Evolutionary conservation across 2,888 invertebrate species (phyloP).

Genomic region (Yponomeuta cagnagella): DNA sequence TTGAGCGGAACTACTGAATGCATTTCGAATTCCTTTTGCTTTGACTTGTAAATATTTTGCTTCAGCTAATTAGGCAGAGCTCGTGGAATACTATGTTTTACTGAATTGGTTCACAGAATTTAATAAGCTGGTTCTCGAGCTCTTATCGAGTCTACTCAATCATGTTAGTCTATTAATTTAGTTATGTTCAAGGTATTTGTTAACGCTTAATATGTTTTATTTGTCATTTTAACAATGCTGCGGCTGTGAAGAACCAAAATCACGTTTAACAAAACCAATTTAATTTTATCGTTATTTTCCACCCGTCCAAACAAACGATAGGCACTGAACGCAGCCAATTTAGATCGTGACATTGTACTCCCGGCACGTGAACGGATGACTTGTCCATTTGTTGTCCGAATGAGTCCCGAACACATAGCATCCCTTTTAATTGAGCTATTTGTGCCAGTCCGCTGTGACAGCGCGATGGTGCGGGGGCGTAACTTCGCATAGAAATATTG

Average conservation of each 20-base stretch:
- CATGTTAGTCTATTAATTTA: too few species aligned
- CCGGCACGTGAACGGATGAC: slow-evolving; percentile 46
- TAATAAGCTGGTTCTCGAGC: not conserved
- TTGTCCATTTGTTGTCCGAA: slow-evolving; percentile 39
- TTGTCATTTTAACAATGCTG: not conserved
- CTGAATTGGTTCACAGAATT: not conserved
- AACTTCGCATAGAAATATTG: slow-evolving; percentile 42
- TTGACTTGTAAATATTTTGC: slow-evolving; percentile 55
- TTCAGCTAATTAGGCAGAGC: slow-evolving; percentile 60
- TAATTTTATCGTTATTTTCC: slow-evolving; percentile 29
- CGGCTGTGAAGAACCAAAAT: not conserved
- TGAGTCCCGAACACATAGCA: slow-evolving; percentile 42
- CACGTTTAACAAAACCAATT: slow-evolving; percentile 13
- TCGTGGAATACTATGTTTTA: not conserved
- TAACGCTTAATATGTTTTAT: not conserved
- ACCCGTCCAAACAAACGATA: slow-evolving; percentile 35
- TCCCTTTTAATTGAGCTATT: slow-evolving; percentile 66
- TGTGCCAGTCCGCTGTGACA: slow-evolving; percentile 55
- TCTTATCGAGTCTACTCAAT: too few species aligned
- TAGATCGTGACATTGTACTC: slow-evolving; percentile 51
- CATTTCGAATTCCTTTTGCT: slow-evolving; percentile 49
- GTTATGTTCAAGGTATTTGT: too few species aligned
- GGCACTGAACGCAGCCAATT: slow-evolving; percentile 50
- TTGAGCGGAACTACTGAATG: slow-evolving; percentile 36
- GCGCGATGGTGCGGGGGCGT: slow-evolving; percentile 29